Conservation (phyloP, 2,113 vertebrate species). For the Empidonax alnorum region DNA sequence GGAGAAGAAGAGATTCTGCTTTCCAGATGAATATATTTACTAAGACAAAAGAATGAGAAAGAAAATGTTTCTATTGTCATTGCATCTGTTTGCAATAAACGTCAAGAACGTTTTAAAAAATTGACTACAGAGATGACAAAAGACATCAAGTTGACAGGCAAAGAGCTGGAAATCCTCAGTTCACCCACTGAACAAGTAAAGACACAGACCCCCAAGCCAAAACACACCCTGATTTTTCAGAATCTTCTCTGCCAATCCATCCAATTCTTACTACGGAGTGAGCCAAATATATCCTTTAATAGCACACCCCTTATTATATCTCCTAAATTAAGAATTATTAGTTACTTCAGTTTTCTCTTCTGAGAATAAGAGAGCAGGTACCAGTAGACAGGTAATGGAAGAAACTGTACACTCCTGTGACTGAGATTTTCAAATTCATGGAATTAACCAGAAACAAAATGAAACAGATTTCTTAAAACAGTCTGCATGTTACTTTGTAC, state of each 20-base stretch:
- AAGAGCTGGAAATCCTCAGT: not conserved
- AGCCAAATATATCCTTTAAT: not conserved
- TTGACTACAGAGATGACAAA: constrained; percentile 31
- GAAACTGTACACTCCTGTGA: not conserved
- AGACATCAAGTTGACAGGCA: constrained; percentile 17
- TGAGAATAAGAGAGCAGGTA: not conserved
- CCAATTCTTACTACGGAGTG: not conserved
- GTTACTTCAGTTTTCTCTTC: not conserved
- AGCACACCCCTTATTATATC: not conserved
- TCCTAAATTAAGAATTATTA: not conserved
- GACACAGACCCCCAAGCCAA: not conserved
- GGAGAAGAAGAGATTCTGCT: not conserved
- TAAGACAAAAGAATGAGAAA: constrained; percentile 43
- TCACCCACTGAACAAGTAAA: constrained; percentile 10
- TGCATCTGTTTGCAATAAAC: constrained; percentile 29
- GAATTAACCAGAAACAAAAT: not conserved
- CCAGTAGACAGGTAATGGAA: not conserved
- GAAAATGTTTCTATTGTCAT: constrained; percentile 42
- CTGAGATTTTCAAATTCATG: not conserved
- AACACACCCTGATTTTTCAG: not conserved
- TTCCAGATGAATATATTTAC: constrained; percentile 32
- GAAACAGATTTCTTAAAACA: not conserved
- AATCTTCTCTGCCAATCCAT: not conserved
- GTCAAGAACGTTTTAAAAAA: constrained; percentile 35
- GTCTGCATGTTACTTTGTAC: not conserved